Evolutionary conservation across 1,140 invertebrate species (phyloP), one percentile per base, ranked within the genome.

Genomic region (Linepithema humile): DNA sequence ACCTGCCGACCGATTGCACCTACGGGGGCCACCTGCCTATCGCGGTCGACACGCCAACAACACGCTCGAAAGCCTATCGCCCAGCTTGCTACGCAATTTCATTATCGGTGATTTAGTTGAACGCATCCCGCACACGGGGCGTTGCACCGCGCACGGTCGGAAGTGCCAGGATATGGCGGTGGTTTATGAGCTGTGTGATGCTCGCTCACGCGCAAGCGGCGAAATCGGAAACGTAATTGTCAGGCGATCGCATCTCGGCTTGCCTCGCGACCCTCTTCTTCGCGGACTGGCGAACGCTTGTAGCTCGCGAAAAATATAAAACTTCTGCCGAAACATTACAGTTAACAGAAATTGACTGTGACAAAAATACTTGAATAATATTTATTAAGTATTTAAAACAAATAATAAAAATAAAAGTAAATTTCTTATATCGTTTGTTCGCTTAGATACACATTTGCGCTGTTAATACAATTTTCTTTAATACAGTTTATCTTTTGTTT

Each of bases 61-160:
- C 23, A 50, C 43, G 53, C 45, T 45, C 78, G 50, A 77, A 43
- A 70, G 84, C 59, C 64, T 74, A 77, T 86, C 73, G 48, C 48
- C 75, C 75, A 69, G 64, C 62, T 69, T 80, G 48, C 75, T 78
- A 78, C 40, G 40, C 87, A 90, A 90, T 90, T 88, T 85, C 85
- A 87, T 91, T 91, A 91, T 87, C 89, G 89, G 59, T 88, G 77
- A 89, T 90, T 89, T 89, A 90, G 75, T 75, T 82, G 83, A 77
- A 67, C 78, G 65, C 83, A 57, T 72, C 70, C 23, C 83, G 78
- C 62, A 55, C 70, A 55, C 70, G 20, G 70, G 23, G 48, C 32
- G 64, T 59, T 74, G 10, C 60, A n/a, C 64, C 45, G 73, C 57
- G 43, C 75, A n/a, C n/a, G 62, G 26, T 35, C 65, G 78, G 78